Evolutionary conservation across 2,888 invertebrate genomes (phyloP).

Genomic region (Athalia rosae): DNA sequence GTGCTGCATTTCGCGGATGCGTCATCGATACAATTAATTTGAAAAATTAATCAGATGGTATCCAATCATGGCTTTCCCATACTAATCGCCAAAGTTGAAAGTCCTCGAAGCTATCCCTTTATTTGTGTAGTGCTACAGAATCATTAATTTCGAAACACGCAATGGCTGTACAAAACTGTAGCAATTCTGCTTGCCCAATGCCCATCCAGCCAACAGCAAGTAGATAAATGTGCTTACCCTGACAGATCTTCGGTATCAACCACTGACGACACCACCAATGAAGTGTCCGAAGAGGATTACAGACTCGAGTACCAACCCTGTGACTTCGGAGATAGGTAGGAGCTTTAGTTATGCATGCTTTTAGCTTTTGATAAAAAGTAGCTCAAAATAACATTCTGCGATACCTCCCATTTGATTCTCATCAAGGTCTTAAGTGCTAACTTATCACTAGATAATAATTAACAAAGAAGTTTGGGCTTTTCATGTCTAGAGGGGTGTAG

Average conservation of each 20-base stretch:
- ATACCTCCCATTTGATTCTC: neutral
- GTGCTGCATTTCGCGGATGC: neutral
- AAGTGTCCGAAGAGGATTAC: slow-evolving; percentile 59
- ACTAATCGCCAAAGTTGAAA: neutral
- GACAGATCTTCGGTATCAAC: slow-evolving; percentile 64
- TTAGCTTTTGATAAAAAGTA: slow-evolving; percentile 34
- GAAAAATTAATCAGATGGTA: neutral
- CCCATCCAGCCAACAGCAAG: slow-evolving; percentile 55
- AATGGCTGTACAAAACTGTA: slow-evolving; percentile 45
- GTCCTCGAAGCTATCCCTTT: neutral
- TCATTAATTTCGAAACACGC: slow-evolving; percentile 33
- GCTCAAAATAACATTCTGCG: neutral
- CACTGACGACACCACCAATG: slow-evolving; percentile 58
- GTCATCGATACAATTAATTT: neutral
- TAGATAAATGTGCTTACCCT: slow-evolving; percentile 68
- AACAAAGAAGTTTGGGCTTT: slow-evolving; percentile 14
- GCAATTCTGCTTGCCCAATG: slow-evolving; percentile 43
- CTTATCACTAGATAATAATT: slow-evolving; percentile 16
- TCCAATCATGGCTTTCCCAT: neutral
- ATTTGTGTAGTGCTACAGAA: slow-evolving; percentile 9
- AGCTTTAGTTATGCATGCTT: slow-evolving; percentile 46
- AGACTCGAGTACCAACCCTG: slow-evolving; percentile 57
- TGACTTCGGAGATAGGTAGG: slow-evolving; percentile 60
- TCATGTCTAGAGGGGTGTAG: slow-evolving; percentile 33
- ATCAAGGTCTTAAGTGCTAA: slow-evolving; percentile 14